These are phyloP conservation scores for Bombus consobrinus DNA, from an alignment of 1,140 invertebrate species.

Conservation along the genomic window DNA sequence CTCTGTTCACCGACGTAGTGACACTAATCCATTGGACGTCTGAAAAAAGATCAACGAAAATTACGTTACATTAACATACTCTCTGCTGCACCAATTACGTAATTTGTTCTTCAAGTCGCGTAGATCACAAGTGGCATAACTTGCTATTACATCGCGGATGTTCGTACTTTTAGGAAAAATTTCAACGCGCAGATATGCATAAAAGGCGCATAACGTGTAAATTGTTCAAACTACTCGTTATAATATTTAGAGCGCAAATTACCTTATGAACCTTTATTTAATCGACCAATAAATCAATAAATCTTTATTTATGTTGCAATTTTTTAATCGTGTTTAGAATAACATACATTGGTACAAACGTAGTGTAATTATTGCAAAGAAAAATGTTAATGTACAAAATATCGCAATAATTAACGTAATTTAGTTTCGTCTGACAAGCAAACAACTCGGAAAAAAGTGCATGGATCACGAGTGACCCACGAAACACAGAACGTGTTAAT, in stretches of 20 bases:
- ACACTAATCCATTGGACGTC: conserved; percentile 39
- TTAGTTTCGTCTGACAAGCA: background rate
- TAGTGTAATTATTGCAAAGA: too few relatives aligned
- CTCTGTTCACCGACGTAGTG: background rate
- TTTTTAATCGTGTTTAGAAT: too few relatives aligned
- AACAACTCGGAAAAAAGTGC: too few relatives aligned
- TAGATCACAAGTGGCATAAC: background rate
- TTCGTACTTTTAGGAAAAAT: background rate
- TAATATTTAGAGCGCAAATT: background rate
- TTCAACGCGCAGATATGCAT: background rate
- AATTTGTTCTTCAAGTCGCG: background rate
- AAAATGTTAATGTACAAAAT: too few relatives aligned
- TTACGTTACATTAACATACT: background rate
- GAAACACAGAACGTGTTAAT: background rate
- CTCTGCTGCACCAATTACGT: background rate
- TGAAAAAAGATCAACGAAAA: conserved; percentile 4
- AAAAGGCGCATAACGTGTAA: background rate
- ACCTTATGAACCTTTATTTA: too few relatives aligned
- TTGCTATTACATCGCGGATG: background rate
- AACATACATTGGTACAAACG: too few relatives aligned
- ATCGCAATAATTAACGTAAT: too few relatives aligned
- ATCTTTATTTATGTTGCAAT: too few relatives aligned
- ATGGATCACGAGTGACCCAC: background rate
- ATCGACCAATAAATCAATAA: too few relatives aligned
- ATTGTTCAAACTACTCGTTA: background rate